A percentile compares a stretch with the other conserved stretches of the same genome.
Evolutionary conservation across 2,113 vertebrate species (phyloP).

Genomic region (Pterocles gutturalis): DNA sequence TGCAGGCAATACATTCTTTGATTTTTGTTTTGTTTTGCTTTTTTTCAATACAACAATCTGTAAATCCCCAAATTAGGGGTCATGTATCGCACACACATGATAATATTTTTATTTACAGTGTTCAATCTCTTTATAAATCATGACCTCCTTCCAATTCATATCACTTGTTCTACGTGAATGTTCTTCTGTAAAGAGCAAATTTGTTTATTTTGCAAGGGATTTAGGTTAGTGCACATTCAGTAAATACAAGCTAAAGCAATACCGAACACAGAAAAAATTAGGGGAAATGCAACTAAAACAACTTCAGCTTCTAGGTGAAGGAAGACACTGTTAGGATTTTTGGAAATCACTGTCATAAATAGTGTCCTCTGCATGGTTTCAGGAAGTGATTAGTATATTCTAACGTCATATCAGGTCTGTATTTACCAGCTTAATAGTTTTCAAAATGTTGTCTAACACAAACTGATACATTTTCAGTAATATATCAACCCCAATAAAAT

Average conservation of each 20-base stretch:
- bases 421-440: not conserved
- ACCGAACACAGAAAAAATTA: not conserved
- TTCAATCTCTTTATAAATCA: not conserved
- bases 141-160: not conserved
- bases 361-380: not conserved
- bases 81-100: not conserved
- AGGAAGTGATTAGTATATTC: not conserved
- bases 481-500: not conserved
- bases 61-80: not conserved
- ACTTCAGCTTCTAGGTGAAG: not conserved
- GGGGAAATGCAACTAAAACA: not conserved
- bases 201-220: not conserved
- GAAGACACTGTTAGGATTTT: not conserved
- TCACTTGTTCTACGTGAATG: not conserved
- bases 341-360: not conserved
- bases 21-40: not conserved
- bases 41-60: not conserved
- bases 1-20: not conserved
- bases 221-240: not conserved
- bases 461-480: not conserved
- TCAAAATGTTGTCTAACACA: not conserved
- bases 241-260: constrained; percentile 49
- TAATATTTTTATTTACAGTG: not conserved
- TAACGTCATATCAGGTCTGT: not conserved
- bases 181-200: not conserved